Evolutionary conservation across 2,797 vertebrate species (phyloP), one percentile per base, ranked within the genome.

Genomic region (Alca torda): DNA sequence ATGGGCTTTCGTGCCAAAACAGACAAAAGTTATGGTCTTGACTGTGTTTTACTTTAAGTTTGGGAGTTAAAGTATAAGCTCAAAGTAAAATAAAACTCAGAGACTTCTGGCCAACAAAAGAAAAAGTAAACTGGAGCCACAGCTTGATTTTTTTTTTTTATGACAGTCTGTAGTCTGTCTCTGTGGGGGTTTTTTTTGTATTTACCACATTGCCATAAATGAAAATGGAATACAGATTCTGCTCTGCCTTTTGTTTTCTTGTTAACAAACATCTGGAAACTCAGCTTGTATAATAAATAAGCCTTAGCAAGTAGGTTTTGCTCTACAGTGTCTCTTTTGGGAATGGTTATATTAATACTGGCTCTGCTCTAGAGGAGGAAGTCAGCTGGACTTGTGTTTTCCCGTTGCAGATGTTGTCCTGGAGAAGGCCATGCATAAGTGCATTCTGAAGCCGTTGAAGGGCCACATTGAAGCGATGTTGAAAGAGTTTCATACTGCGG

Each of bases 401-500:
- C 35, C 64, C 54, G 4, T 95, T 97, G 77, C 98, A 99, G 99
- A 99, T 98, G 98, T 98, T 79, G 99, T 99, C 60, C 97, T 99
- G 95, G 99, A 99, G 97, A 99, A 99, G 89, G 99, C 99, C 96
- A 99, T 99, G 99, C 99, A 99, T 96, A 99, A 99, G 95, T 99
- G 99, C 90, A 99, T 99, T 96, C 96, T 99, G 97, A 99, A 99
- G 96, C 99, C 99, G 0, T 96, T 99, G 96, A 99, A 99, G 97
- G 97, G 98, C 23, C 98, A 99, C 59, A 98, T 99, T 37, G 99
- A 99, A 80, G 97, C 93, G 5, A 98, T 98, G 94, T 93, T 99
- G 93, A 98, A 98, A 85, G 98, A 99, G 95, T 99, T 99, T 96
- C 99, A 99, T 88, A 97, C 98, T 23, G 98, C 97, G 2, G 99